Percentiles rank a stretch among this genome's conserved stretches.
phyloP scores from a whole-genome alignment of 2,113 vertebrate species.

The Grammomys surdaster region DNA sequence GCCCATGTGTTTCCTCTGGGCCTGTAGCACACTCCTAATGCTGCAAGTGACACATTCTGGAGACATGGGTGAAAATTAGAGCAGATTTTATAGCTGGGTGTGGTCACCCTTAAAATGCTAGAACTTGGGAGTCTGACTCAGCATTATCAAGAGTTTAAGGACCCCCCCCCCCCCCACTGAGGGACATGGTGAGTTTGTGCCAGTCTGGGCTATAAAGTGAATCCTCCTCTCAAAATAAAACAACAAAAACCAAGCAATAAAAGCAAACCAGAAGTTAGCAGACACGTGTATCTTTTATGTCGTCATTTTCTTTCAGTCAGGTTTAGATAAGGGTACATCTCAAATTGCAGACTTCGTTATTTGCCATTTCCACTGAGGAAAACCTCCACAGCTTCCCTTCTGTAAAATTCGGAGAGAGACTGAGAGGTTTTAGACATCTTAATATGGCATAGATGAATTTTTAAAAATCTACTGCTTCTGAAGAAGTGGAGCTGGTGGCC shows the following conservation, averaged over 20 bases:
- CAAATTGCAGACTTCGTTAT: constrained; percentile 32
- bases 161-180: no score
- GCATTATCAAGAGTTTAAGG: not conserved
- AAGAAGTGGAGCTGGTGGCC: constrained; percentile 56
- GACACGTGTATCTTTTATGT: not conserved
- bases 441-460: constrained; percentile 65
- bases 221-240: not conserved
- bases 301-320: constrained; percentile 45
- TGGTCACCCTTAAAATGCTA: not conserved
- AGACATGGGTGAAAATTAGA: constrained; percentile 48
- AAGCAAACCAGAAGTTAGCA: not conserved
- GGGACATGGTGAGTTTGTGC: not conserved
- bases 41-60: not conserved
- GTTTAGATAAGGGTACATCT: constrained; percentile 48
- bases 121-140: not conserved
- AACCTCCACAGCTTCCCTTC: constrained; percentile 54
- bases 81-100: not conserved
- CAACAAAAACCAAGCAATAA: no score
- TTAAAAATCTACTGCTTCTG: constrained; percentile 53
- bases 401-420: constrained; percentile 66
- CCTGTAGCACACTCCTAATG: not conserved
- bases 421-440: constrained; percentile 71
- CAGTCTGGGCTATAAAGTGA: not conserved
- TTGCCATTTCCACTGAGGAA: constrained; percentile 60
- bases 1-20: not conserved